These are phyloP conservation scores for Chionoecetes opilio DNA, from an alignment of 1,140 invertebrate species.

Conservation along the genomic window DNA sequence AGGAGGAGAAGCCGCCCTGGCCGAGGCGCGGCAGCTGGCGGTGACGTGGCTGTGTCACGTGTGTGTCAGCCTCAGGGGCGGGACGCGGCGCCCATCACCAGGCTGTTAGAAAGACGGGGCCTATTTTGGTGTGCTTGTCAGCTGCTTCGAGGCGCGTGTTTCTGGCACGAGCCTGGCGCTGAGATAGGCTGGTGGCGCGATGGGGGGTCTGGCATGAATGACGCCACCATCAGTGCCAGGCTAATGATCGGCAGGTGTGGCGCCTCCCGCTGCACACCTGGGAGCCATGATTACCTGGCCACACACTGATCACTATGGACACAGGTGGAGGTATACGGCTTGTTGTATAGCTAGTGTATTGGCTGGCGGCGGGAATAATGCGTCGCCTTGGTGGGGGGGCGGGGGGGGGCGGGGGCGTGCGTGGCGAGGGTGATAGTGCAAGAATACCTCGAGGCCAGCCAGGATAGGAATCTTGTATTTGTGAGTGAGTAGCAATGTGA, in stretches of 20 bases:
- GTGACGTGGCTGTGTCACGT: not conserved
- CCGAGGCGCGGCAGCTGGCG: not conserved
- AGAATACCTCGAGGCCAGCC: not conserved
- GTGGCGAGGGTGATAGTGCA: not conserved
- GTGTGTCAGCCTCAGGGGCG: not conserved
- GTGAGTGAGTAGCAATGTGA: conserved; percentile 1
- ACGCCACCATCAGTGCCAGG: not conserved
- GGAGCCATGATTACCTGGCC: no score
- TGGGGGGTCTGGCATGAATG: not conserved
- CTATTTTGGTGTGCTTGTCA: not conserved
- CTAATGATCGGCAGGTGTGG: not conserved
- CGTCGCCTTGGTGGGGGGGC: no score
- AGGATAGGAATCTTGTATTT: not conserved
- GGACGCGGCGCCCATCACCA: not conserved
- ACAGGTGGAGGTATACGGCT: no score
- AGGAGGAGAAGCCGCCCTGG: not conserved
- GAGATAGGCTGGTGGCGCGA: no score
- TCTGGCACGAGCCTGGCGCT: not conserved
- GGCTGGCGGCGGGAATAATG: no score
- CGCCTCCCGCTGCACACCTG: not conserved
- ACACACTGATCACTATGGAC: no score
- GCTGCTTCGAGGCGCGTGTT: not conserved
- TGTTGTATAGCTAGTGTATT: no score
- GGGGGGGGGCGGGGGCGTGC: not conserved
- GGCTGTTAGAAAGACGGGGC: not conserved